Evolutionary conservation across 2,888 invertebrate genomes (phyloP), one percentile per base, ranked within the genome.

Genomic region (Harpalus rubripes): DNA sequence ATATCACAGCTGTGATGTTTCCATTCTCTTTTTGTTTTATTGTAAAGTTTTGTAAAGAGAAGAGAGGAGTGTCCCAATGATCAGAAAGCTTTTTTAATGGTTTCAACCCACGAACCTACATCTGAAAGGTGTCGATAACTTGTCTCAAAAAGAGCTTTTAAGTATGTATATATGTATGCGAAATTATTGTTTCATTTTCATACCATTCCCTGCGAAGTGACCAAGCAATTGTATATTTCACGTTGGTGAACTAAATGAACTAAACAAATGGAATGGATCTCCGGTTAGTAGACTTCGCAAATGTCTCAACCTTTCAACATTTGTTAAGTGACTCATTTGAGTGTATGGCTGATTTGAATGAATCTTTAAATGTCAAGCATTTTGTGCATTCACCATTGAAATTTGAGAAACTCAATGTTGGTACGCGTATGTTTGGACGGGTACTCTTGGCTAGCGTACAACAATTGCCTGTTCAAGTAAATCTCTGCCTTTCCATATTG

Each of bases 171-270:
- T n/a, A n/a, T n/a, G n/a, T n/a, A n/a, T n/a, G n/a, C n/a, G n/a
- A n/a, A n/a, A n/a, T n/a, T n/a, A n/a, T n/a, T n/a, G n/a, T n/a
- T n/a, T n/a, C n/a, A n/a, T n/a, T 72, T 39, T 72, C 72, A n/a
- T 72, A 72, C n/a, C 39, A 6, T 7, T 39, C 22, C 4, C 15
- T 44, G 8, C 3, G 1, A 12, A 56, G 26, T 7, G 18, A 15
- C 56, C 56, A 78, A 6, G 56, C 72, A n/a, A 72, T 44, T 7
- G 15, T 44, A 72, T 72, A 72, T 39, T 72, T 72, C n/a, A 39
- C 39, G n/a, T 32, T 72, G 12, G 72, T 72, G 4, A 39, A 39
- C 7, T 32, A 15, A 41, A 16, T 0, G 39, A 10, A 39, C 41
- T 72, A n/a, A 72, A 39, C 7, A 44, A 72, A 39, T 72, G 72